These are phyloP conservation scores for Cassiopea xamachana DNA, from an alignment of 30 jellyfish, hydroid and myxozoan genomes.

Conservation along the genomic window DNA sequence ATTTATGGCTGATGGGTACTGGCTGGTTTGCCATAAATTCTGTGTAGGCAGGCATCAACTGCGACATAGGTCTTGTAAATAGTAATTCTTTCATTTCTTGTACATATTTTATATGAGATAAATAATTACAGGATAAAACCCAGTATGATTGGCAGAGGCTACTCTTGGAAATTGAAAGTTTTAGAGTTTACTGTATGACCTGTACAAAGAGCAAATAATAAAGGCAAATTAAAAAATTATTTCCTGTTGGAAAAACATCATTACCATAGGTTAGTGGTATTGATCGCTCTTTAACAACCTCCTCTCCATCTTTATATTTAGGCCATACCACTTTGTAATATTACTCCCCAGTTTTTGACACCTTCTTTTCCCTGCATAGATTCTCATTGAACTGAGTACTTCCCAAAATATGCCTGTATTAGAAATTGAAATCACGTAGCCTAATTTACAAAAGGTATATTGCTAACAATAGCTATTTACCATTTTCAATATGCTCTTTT, in stretches of 20 bases:
- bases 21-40: not conserved
- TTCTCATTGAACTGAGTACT: conserved; percentile 40
- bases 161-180: not conserved
- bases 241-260: not conserved
- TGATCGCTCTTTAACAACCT: conserved; percentile 18
- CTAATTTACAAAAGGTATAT: not conserved
- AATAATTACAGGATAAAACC: not conserved
- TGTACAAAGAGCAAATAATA: not conserved
- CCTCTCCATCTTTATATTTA: conserved; percentile 54
- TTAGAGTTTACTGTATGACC: not conserved
- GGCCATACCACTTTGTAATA: conserved; percentile 48
- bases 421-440: not conserved
- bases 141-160: not conserved
- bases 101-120: conserved; percentile 10
- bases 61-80: not conserved
- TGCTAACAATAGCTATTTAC: not conserved
- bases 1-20: not conserved
- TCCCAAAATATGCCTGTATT: conserved; percentile 37
- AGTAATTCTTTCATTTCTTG: not conserved
- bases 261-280: not conserved
- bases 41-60: not conserved
- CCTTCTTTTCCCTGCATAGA: conserved; percentile 18
- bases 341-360: conserved; percentile 16
- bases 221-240: not conserved
- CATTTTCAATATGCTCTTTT: not conserved